phyloP scores from a whole-genome alignment of 2,797 vertebrate genomes.

The Lepus oiostolus region DNA sequence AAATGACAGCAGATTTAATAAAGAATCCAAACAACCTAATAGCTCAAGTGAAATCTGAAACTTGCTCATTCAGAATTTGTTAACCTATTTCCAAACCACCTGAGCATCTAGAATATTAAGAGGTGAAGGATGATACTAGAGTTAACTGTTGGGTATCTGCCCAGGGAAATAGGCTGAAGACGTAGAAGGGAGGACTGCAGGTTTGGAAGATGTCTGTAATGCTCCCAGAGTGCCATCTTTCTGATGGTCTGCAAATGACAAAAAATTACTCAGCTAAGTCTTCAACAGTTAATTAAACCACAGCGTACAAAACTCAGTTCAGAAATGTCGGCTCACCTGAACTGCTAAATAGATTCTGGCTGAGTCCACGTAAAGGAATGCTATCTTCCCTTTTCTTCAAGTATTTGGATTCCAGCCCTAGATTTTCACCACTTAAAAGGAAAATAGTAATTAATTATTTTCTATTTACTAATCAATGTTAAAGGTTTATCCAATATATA shows the following conservation, averaged over 20 bases:
- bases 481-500: neutral
- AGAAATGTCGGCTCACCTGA: conserved; percentile 86
- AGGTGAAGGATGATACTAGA: neutral
- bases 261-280: neutral
- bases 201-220: conserved; percentile 72
- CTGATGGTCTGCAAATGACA: conserved; percentile 85
- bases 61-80: neutral
- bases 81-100: conserved; percentile 13
- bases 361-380: conserved; percentile 92
- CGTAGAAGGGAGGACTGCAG: conserved; percentile 71
- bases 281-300: neutral
- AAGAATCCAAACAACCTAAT: neutral
- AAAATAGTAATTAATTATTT: conserved; percentile 37
- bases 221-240: conserved; percentile 76
- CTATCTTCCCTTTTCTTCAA: conserved; percentile 94
- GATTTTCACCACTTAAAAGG: conserved; percentile 87
- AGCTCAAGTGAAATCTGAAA: conserved; percentile 1
- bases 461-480: conserved; percentile 34
- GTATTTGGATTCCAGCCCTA: conserved; percentile 94
- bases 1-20: neutral
- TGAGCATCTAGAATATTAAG: conserved; percentile 30
- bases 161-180: conserved; percentile 94
- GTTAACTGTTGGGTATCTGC: conserved; percentile 81
- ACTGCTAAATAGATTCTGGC: conserved; percentile 88
- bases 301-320: neutral